phyloP scores from a whole-genome alignment of 1,140 invertebrate genomes.

The Philotrypesis tridentata region DNA sequence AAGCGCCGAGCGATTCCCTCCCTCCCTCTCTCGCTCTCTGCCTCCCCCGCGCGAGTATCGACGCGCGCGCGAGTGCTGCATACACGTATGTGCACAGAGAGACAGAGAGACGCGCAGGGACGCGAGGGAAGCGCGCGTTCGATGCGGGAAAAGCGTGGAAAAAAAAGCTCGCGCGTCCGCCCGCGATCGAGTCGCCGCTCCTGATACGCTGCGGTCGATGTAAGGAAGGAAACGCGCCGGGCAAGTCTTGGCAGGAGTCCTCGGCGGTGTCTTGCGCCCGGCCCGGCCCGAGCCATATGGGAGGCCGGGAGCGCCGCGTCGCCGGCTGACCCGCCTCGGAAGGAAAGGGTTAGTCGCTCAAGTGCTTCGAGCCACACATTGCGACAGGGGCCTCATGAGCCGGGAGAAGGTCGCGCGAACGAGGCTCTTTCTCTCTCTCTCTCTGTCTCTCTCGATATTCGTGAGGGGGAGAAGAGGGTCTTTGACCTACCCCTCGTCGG shows the following conservation, averaged over 20 bases:
- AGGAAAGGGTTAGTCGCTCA: conserved; percentile 72
- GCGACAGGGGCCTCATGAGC: conserved; percentile 63
- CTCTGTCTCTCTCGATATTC: conserved; percentile 20
- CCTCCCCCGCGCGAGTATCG: neutral
- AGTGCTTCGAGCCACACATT: conserved; percentile 74
- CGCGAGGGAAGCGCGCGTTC: neutral
- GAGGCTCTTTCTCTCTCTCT: neutral
- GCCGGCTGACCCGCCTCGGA: conserved; percentile 41
- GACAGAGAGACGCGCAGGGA: no score
- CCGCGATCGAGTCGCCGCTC: conserved; percentile 59
- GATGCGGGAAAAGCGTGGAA: neutral
- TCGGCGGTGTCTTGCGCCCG: conserved; percentile 36
- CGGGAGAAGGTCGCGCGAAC: conserved; percentile 60
- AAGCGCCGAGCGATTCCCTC: no score
- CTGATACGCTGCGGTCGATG: conserved; percentile 57
- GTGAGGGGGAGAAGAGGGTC: conserved; percentile 14
- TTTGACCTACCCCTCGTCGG: conserved; percentile 34
- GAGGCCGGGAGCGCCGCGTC: neutral
- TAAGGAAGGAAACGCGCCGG: conserved; percentile 41
- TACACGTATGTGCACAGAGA: neutral
- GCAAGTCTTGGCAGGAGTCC: conserved; percentile 1
- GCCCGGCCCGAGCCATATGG: neutral
- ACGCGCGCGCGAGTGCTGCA: neutral
- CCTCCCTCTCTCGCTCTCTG: neutral
- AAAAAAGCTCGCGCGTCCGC: conserved; percentile 35